Conservation (phyloP, 1,140 invertebrate genomes). For the Drosophila nikananu region DNA sequence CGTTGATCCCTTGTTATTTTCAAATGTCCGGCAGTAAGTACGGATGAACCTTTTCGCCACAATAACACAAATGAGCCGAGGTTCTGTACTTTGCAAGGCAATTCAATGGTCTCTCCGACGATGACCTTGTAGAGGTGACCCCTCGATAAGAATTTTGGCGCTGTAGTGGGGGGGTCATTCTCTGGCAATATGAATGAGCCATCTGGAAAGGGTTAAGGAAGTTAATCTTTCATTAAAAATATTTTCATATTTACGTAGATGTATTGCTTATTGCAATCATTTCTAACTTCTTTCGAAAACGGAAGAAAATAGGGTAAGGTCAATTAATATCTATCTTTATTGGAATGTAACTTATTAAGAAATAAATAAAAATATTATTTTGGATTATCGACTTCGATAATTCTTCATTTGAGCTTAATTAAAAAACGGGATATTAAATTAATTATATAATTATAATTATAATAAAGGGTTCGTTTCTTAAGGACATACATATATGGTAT, state of each 20-base stretch:
- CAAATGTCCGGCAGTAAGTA: slow-evolving; percentile 88
- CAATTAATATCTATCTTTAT: not conserved
- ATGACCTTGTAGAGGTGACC: slow-evolving; percentile 91
- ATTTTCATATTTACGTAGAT: not conserved
- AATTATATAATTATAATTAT: too few relatives aligned
- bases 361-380: not conserved
- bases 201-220: slow-evolving; percentile 35
- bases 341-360: not conserved
- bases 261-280: not conserved
- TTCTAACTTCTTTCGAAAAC: too few relatives aligned
- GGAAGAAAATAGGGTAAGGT: not conserved
- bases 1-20: slow-evolving; percentile 88
- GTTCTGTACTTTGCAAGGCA: slow-evolving; percentile 92
- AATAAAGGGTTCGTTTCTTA: too few relatives aligned
- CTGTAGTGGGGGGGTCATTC: slow-evolving; percentile 71
- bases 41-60: slow-evolving; percentile 88
- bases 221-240: not conserved
- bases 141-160: slow-evolving; percentile 89
- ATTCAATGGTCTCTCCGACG: slow-evolving; percentile 90
- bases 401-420: not conserved
- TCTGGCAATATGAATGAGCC: slow-evolving; percentile 70
- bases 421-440: not conserved
- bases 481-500: not conserved
- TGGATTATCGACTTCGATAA: not conserved
- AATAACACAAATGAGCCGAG: slow-evolving; percentile 88